Evolutionary conservation across 1,140 invertebrate species (phyloP).

Genomic region (Drosophila lacteicornis): DNA sequence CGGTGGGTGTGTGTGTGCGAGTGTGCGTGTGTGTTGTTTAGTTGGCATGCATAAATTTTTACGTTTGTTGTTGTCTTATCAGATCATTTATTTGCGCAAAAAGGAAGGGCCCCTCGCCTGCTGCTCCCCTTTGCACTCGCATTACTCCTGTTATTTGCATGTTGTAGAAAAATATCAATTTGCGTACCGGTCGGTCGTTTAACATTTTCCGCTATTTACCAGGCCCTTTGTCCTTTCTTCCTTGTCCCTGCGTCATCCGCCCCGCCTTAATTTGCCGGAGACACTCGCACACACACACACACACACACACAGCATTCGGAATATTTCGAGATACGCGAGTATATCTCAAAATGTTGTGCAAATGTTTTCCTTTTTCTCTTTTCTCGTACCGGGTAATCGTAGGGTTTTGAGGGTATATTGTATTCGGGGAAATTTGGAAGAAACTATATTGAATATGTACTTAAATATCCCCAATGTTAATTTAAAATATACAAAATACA

Average conservation of each 20-base stretch:
- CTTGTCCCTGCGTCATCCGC: constrained; percentile 7
- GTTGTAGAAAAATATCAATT: constrained; percentile 83
- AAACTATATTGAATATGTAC: too few relatives aligned
- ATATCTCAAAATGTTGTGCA: constrained; percentile 76
- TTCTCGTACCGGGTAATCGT: background rate
- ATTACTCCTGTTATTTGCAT: constrained; percentile 82
- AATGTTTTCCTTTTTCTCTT: constrained; percentile 52
- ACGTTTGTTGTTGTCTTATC: constrained; percentile 83
- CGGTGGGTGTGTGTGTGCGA: constrained; percentile 8
- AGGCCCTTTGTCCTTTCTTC: constrained; percentile 71
- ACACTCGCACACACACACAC: constrained; percentile 20
- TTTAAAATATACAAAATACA: too few relatives aligned
- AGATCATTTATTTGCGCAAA: constrained; percentile 74
- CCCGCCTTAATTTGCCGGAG: constrained; percentile 67
- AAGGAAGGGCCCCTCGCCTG: background rate
- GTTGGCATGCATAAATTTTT: constrained; percentile 82
- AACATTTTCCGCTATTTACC: constrained; percentile 81
- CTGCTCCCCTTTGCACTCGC: constrained; percentile 24
- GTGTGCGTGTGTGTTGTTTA: constrained; percentile 60
- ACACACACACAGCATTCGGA: background rate
- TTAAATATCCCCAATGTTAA: too few relatives aligned
- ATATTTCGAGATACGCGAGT: constrained; percentile 43
- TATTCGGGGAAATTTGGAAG: background rate
- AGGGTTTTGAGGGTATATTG: constrained; percentile 1
- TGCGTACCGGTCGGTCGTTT: constrained; percentile 74